Base-by-base conservation (phyloP, 2,888 invertebrate genomes). In the Microctonus aethiopoides region DNA sequence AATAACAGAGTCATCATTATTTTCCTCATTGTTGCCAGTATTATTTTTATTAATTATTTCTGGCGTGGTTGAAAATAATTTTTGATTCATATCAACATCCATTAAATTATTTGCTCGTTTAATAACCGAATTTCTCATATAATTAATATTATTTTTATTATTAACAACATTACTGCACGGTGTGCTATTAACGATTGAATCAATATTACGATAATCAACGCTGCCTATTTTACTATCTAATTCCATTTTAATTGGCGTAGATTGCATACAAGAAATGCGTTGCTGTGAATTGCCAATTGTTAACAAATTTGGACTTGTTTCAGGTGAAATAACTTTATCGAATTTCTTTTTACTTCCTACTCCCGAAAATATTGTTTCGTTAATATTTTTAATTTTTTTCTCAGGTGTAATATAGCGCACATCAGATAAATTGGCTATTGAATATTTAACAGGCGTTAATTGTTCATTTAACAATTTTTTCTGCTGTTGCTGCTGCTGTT, bases 171-270 rank as follows among this genome's bases (percentile, higher is more conserved):
- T 81, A 22, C 84, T 86, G 57, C 81, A 77, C 1, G 86, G 82
- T 0, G 84, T 79, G 66, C 83, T 77, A 71, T 84, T 85, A 1
- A 86, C 82, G 56, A 86, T 86, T 11, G 86, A 86, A 29, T 86
- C 86, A 74, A 86, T 86, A 74, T 86, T 86, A 34, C 86, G 74
- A 70, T 86, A 86, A 54, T 86, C 86, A 5, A 86, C 86, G 34
- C 76, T 78, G 22, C 79, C 80, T 13, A 72, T 76, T 65, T 78
- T 80, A 22, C 68, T 76, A 10, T 29, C 34, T 13, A 67, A 60
- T 66, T 84, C 84, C 29, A 76, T 77, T 61, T 86, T 86, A 16
- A 86, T 85, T n/a, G 86, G 86, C 1, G 86, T 86, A 39, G 86
- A 85, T 61, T 86, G 86, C 84, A 85, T 82, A 16, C 41, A 46